Evolutionary conservation across 2,888 invertebrate genomes (phyloP), one percentile per base, ranked within the genome.

Genomic region (Chelonus formosanus): DNA sequence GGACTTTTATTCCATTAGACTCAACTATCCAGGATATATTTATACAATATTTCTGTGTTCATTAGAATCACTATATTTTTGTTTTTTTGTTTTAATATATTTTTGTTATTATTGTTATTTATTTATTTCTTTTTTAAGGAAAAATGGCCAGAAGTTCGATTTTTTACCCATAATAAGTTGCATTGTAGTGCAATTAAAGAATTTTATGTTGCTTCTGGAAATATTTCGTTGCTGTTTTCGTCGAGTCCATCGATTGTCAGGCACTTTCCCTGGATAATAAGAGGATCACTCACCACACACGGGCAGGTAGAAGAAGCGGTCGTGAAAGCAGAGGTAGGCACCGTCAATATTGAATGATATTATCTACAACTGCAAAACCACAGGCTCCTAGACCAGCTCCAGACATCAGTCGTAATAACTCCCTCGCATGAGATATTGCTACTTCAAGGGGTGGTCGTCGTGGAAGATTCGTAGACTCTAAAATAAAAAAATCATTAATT

Each of bases 391-490:
- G 89, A 69, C 94, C 95, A 73, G 92, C 89, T 81, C 90, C 91
- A 73, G 96, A 92, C 95, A 97, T 97, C 80, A 96, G 88, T 74
- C 91, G 91, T 80, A 97, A 90, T 79, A 97, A 89, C 85, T 94
- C 92, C 79, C 92, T 90, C 72, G 96, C 93, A 86, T 98, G 97
- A 73, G 93, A 91, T 84, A 94, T 91, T 80, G 95, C 94, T 80
- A 96, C 91, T 87, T 97, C 97, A 80, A 98, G 88, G 36, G 97
- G 95, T 56, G 97, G 96, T 79, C 93, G 91, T 84, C 95, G 91
- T 72, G 95, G 92, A 87, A 94, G 90, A 86, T 94, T 95, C 85
- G 92, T 92, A 78, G 94, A 94, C 87, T 96, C 97, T 97, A 87
- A n/a, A 81, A 54, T 20, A 34, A 6, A 64, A 43, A 43, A 54